phyloP scores from a whole-genome alignment of 2,113 vertebrate genomes.

The Sisor rabdophorus region DNA sequence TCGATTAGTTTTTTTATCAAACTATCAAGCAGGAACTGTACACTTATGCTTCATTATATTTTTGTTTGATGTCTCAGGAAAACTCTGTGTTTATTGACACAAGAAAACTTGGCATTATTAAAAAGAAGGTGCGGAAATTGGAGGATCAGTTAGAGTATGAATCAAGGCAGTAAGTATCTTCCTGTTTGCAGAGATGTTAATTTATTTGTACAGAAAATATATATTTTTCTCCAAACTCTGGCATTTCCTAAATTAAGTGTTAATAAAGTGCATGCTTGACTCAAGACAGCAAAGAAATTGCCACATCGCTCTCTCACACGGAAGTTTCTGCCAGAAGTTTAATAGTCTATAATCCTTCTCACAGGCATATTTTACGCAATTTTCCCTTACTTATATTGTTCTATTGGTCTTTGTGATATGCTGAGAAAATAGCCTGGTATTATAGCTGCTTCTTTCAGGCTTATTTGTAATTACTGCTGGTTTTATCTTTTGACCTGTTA shows the following conservation, averaged over 20 bases:
- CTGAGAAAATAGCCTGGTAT: not conserved
- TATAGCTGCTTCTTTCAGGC: not conserved
- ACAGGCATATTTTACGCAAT: not conserved
- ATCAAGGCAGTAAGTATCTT: constrained; percentile 82
- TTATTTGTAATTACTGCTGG: not conserved
- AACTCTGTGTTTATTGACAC: constrained; percentile 94
- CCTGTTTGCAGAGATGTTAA: too few relatives aligned
- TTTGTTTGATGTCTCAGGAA: constrained; percentile 69
- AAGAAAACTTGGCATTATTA: constrained; percentile 89
- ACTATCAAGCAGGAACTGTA: too few relatives aligned
- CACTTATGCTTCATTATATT: not conserved
- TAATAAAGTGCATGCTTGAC: not conserved
- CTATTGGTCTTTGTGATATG: not conserved
- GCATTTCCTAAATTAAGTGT: not conserved
- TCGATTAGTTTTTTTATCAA: too few relatives aligned
- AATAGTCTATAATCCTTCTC: not conserved
- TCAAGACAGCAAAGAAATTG: not conserved
- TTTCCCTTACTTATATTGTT: not conserved
- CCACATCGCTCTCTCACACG: not conserved
- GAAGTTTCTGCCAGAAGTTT: not conserved
- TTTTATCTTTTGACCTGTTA: constrained; percentile 54
- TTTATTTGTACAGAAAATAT: too few relatives aligned
- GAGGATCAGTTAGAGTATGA: constrained; percentile 95
- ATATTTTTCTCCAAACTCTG: not conserved
- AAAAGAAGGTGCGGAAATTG: constrained; percentile 95